Evolutionary conservation across 2,797 vertebrate species (phyloP).

Genomic region (Brachyalestes nurse): DNA sequence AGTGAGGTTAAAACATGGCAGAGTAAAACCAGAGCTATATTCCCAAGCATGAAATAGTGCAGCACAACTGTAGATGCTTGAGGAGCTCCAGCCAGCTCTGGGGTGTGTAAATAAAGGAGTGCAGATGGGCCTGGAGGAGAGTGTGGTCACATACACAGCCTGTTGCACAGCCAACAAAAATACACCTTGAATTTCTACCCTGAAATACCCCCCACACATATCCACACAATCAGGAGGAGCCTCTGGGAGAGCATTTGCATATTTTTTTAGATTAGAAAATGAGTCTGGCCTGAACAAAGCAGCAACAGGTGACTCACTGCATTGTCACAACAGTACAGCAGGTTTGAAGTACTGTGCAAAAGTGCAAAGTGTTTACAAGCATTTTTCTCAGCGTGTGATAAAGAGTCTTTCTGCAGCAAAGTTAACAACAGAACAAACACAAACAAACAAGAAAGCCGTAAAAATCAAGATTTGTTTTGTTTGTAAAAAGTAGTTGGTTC

Average conservation of each 20-base stretch:
- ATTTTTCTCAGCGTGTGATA: no score
- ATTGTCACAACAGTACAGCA: not conserved
- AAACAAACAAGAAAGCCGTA: no score
- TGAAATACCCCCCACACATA: constrained; percentile 16
- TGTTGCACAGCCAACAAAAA: constrained; percentile 44
- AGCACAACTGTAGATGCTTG: constrained; percentile 38
- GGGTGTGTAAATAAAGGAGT: constrained; percentile 50
- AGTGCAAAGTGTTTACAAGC: no score
- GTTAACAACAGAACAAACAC: no score
- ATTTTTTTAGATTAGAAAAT: not conserved
- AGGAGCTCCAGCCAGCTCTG: constrained; percentile 20
- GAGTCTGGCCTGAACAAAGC: not conserved
- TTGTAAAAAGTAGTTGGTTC: no score
- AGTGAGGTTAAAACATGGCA: constrained; percentile 4
- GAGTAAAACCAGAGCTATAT: constrained; percentile 11
- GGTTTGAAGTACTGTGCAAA: not conserved
- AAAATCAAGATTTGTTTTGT: no score
- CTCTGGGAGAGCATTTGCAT: not conserved
- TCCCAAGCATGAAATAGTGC: not conserved
- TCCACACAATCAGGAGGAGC: not conserved
- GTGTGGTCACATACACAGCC: constrained; percentile 27
- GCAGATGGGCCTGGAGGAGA: constrained; percentile 33
- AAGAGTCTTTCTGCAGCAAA: no score
- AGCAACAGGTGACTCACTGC: not conserved
- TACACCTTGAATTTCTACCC: constrained; percentile 7